These are phyloP conservation scores for Allolobophora icterica DNA, from an alignment of 2,888 invertebrate genomes.

Conservation along the genomic window DNA sequence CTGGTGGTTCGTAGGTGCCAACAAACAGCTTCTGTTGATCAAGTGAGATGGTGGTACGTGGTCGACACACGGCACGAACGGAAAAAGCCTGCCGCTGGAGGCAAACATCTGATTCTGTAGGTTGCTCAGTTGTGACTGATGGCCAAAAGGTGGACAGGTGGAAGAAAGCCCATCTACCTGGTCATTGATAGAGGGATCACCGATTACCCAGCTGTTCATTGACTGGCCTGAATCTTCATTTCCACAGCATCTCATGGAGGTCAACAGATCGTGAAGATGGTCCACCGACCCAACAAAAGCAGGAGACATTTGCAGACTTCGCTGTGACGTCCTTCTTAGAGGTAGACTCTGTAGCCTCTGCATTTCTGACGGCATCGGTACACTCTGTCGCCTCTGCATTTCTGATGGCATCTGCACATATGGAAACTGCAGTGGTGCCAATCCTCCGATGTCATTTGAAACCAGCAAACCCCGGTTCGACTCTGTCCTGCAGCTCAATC, in stretches of 20 bases:
- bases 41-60: not conserved
- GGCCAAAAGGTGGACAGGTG: not conserved
- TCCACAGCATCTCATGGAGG: not conserved
- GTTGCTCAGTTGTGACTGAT: not conserved
- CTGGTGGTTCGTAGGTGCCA: not conserved
- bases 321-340: not conserved
- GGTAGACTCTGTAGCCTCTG: not conserved
- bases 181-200: not conserved
- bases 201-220: not conserved
- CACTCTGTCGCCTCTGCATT: not conserved
- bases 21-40: not conserved
- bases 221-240: conserved; percentile 5
- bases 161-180: not conserved
- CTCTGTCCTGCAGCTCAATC: not conserved
- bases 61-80: not conserved
- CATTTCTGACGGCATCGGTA: conserved; percentile 7
- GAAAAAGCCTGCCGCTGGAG: not conserved
- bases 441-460: not conserved
- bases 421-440: not conserved
- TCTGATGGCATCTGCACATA: not conserved
- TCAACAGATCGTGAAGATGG: not conserved
- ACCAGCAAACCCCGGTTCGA: not conserved
- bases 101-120: not conserved
- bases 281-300: not conserved
- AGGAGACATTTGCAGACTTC: not conserved